Conservation (phyloP, 1,140 invertebrate species). For the Lutraria rhynchaena region DNA sequence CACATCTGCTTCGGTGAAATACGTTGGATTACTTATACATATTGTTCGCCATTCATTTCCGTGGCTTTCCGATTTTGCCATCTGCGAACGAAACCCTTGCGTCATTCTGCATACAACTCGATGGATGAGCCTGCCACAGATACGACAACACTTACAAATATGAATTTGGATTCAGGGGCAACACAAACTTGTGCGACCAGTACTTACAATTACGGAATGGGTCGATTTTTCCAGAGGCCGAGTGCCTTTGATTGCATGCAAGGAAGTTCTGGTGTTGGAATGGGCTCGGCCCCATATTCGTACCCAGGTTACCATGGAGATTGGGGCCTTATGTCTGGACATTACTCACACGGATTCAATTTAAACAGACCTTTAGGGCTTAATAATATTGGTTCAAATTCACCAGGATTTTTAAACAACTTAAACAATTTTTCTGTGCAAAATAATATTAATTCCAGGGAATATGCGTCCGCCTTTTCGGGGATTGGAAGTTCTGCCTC, state of each 20-base stretch:
- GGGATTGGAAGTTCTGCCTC: conserved; percentile 46
- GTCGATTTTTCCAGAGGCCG: conserved; percentile 56
- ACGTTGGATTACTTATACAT: conserved; percentile 46
- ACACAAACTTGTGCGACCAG: conserved; percentile 46
- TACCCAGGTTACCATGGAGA: conserved; percentile 51
- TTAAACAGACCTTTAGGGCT: conserved; percentile 50
- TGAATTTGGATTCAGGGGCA: conserved; percentile 51
- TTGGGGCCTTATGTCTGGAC: conserved; percentile 53
- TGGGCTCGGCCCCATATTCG: conserved; percentile 52
- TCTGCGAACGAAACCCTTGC: conserved; percentile 15
- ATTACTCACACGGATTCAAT: conserved; percentile 61
- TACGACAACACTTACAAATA: conserved; percentile 34
- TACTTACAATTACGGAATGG: conserved; percentile 57
- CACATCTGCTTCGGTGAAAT: conserved; percentile 37
- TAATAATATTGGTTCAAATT: conserved; percentile 51
- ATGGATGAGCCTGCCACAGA: conserved; percentile 53
- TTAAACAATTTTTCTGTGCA: conserved; percentile 56
- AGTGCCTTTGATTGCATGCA: conserved; percentile 61
- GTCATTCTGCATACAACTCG: conserved; percentile 2
- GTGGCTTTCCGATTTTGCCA: conserved; percentile 37
- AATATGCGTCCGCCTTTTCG: conserved; percentile 38
- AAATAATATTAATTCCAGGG: conserved; percentile 50
- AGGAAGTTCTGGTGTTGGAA: conserved; percentile 36
- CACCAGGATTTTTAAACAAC: conserved; percentile 57
- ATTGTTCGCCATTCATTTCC: conserved; percentile 13